A percentile compares a stretch with the other conserved stretches of the same genome.
Evolutionary conservation across 2,888 invertebrate species (phyloP).

Genomic region (Creontiades dilutus): DNA sequence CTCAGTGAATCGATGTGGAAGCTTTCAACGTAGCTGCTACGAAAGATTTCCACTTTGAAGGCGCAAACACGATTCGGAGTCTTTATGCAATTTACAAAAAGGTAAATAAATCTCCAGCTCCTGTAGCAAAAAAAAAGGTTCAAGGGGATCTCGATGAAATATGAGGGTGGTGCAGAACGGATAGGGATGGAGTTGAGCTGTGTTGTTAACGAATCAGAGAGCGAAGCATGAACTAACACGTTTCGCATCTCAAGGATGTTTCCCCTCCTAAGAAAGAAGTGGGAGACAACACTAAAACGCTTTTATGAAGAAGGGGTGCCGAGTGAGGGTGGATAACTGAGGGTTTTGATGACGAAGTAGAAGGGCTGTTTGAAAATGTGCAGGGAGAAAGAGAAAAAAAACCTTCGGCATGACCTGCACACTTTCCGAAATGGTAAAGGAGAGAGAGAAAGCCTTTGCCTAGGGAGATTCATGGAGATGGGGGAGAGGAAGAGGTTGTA

Average conservation of each 20-base stretch:
- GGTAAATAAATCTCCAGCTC: slow-evolving; percentile 37
- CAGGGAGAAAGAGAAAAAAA: background rate
- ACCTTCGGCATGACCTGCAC: slow-evolving; percentile 5
- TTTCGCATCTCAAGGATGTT: slow-evolving; percentile 54
- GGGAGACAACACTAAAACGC: slow-evolving; percentile 44
- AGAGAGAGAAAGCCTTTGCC: background rate
- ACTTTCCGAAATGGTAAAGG: background rate
- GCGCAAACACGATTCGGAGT: background rate
- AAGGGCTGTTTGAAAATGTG: slow-evolving; percentile 40
- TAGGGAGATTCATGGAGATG: background rate
- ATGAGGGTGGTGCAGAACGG: slow-evolving; percentile 17
- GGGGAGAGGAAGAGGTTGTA: background rate
- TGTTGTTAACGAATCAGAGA: slow-evolving; percentile 65
- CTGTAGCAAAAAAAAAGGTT: background rate
- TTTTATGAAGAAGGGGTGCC: slow-evolving; percentile 16
- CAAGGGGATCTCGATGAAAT: slow-evolving; percentile 11
- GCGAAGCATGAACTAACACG: slow-evolving; percentile 66
- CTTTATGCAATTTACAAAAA: slow-evolving; percentile 51
- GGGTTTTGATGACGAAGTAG: slow-evolving; percentile 23
- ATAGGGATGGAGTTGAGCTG: slow-evolving; percentile 8
- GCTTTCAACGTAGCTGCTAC: too few species aligned
- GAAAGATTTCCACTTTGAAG: too few species aligned
- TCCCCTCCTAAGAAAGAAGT: background rate
- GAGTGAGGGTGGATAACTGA: slow-evolving; percentile 15
- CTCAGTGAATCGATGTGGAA: too few species aligned